Conservation (phyloP, 2,888 invertebrate genomes). For the Tetheella fluctuosa region DNA sequence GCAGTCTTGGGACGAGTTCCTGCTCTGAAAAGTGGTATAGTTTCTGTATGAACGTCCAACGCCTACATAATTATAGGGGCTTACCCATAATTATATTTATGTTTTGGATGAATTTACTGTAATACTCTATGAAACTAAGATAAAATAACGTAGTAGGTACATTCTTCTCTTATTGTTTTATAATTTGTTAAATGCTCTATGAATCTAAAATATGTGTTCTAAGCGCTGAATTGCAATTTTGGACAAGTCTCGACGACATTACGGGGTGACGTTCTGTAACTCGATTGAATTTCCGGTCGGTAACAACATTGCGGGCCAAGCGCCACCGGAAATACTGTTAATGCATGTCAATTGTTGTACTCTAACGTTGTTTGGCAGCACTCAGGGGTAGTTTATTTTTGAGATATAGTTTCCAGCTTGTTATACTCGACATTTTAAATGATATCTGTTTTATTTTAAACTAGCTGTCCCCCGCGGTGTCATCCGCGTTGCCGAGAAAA, state of each 20-base stretch:
- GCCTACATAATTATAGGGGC: not conserved
- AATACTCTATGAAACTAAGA: not conserved
- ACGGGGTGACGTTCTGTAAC: constrained; percentile 54
- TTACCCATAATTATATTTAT: too few species aligned
- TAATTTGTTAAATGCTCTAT: constrained; percentile 10
- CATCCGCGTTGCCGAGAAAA: too few species aligned
- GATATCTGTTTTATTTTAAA: too few species aligned
- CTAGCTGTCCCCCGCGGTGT: too few species aligned
- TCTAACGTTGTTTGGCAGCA: constrained; percentile 61
- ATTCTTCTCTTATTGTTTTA: not conserved
- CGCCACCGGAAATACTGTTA: constrained; percentile 76
- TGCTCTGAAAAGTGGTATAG: not conserved
- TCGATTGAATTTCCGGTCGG: constrained; percentile 80
- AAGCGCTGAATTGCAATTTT: constrained; percentile 27
- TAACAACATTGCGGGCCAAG: constrained; percentile 69
- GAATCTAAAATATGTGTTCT: not conserved
- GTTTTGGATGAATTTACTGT: too few species aligned
- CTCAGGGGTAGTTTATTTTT: constrained; percentile 19
- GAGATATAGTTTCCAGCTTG: not conserved
- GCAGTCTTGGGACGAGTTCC: constrained; percentile 6
- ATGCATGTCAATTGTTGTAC: constrained; percentile 81
- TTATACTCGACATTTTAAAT: too few species aligned
- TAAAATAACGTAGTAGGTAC: not conserved
- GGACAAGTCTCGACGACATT: constrained; percentile 43
- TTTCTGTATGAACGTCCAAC: not conserved